A percentile compares a stretch with the other conserved stretches of the same genome.
These are phyloP conservation scores for Aurelia sp. DNA, from an alignment of 30 jellyfish, hydroid and myxozoan species.

Conservation along the genomic window DNA sequence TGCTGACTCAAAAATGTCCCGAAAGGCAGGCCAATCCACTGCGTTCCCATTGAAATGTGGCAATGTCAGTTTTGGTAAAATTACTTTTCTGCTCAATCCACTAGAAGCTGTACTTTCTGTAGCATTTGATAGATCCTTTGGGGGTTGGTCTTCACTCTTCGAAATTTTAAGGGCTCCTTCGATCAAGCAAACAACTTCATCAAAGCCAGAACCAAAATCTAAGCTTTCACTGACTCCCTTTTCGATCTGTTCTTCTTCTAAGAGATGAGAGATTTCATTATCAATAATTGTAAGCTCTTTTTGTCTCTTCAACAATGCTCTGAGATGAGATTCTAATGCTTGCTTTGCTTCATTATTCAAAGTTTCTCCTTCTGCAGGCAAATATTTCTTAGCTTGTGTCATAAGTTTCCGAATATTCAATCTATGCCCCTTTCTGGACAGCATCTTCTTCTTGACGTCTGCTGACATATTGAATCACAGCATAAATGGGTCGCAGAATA, in stretches of 20 bases:
- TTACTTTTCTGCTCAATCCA: background rate
- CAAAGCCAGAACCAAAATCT: background rate
- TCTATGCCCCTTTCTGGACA: slow-evolving; percentile 25
- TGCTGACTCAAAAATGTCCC: slow-evolving; percentile 30
- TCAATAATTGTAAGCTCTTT: background rate
- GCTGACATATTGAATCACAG: background rate
- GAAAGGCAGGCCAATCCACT: slow-evolving; percentile 9
- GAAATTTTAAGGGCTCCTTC: background rate
- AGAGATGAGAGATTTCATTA: background rate
- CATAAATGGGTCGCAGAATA: too few relatives aligned
- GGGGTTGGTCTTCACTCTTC: too few relatives aligned
- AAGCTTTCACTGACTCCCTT: background rate
- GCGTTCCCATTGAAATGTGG: slow-evolving; percentile 15
- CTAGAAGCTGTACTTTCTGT: background rate
- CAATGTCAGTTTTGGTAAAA: slow-evolving; percentile 13
- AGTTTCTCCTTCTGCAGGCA: too few relatives aligned
- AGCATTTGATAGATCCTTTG: too few relatives aligned
- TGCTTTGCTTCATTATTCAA: background rate
- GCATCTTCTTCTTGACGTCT: slow-evolving; percentile 12
- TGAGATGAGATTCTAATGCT: background rate
- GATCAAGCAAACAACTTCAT: slow-evolving; percentile 1
- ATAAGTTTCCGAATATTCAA: slow-evolving; percentile 10
- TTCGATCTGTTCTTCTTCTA: too few relatives aligned
- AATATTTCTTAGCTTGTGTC: background rate
- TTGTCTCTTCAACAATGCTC: slow-evolving; percentile 22